Evolutionary conservation across 64 coral and sea anemone genomes (phyloP).

Genomic region (Porites lutea): DNA sequence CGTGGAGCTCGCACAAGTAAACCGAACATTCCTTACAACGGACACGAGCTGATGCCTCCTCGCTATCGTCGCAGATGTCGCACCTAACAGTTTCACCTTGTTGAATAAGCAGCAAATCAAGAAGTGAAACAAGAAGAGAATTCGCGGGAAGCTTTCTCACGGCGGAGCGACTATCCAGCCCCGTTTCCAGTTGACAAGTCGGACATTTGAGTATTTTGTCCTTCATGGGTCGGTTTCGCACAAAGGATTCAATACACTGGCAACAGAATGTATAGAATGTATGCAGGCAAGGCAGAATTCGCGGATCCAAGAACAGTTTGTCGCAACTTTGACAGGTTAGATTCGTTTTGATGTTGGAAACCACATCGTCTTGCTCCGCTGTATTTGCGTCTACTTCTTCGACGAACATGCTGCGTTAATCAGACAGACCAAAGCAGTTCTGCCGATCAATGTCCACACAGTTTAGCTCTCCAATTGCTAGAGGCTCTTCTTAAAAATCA

Average conservation of each 20-base stretch:
- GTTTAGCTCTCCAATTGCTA: too few species aligned
- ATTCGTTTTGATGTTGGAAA: slow-evolving; percentile 58
- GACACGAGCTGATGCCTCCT: slow-evolving; percentile 18
- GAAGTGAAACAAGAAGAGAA: slow-evolving; percentile 47
- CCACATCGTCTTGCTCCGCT: slow-evolving; percentile 16
- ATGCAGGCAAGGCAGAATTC: slow-evolving; percentile 74
- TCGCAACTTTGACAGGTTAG: slow-evolving; percentile 55
- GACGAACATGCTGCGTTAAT: background rate
- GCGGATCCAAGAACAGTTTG: slow-evolving; percentile 57
- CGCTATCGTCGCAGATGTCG: slow-evolving; percentile 66
- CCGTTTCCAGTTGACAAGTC: slow-evolving; percentile 41
- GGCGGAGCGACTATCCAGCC: slow-evolving; percentile 32
- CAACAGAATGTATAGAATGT: slow-evolving; percentile 75
- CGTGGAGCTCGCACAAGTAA: slow-evolving; percentile 70
- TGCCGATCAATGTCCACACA: too few species aligned
- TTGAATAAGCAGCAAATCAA: slow-evolving; percentile 65
- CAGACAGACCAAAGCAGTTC: background rate
- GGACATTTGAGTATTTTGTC: slow-evolving; percentile 32
- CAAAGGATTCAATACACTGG: slow-evolving; percentile 48
- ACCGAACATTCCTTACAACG: slow-evolving; percentile 73
- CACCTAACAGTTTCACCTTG: slow-evolving; percentile 43
- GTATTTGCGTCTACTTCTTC: background rate
- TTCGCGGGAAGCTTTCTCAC: slow-evolving; percentile 53
- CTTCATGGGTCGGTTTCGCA: slow-evolving; percentile 41
- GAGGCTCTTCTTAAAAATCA: too few species aligned